These are phyloP conservation scores for Cheiracanthium punctorium DNA, from an alignment of 2,888 invertebrate species.

Conservation along the genomic window DNA sequence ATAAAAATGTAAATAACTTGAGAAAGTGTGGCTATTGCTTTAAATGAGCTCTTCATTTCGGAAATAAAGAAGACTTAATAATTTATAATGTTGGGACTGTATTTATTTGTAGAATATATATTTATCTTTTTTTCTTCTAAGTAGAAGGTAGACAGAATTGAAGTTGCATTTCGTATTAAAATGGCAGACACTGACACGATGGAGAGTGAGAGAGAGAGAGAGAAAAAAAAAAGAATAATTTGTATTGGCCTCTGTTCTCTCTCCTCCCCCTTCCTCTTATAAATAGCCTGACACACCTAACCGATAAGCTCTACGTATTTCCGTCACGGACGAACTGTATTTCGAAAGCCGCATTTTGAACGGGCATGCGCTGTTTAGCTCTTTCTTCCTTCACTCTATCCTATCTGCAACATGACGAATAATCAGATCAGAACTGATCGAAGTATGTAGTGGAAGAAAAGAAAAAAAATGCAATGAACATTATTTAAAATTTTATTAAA, in stretches of 20 bases:
- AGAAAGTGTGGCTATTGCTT: no score
- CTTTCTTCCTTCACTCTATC: constrained; percentile 6
- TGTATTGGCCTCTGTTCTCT: background rate
- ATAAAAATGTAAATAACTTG: no score
- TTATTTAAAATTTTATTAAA: no score
- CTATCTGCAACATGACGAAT: constrained; percentile 9
- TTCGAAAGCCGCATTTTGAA: constrained; percentile 49
- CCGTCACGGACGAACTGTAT: constrained; percentile 37
- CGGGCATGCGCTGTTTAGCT: constrained; percentile 48
- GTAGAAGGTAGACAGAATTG: no score
- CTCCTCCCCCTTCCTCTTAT: constrained; percentile 17
- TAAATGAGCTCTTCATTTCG: no score
- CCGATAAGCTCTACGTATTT: constrained; percentile 62
- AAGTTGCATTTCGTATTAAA: no score
- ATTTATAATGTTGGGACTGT: no score
- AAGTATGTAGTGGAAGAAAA: background rate
- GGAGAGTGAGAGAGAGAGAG: background rate
- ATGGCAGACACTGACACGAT: background rate
- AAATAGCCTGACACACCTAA: constrained; percentile 57
- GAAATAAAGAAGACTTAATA: no score
- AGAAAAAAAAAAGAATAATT: background rate
- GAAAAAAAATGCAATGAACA: no score
- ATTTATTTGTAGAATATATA: no score
- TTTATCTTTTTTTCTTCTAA: no score
- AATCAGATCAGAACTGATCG: constrained; percentile 5